Conservation (phyloP, 2,888 invertebrate genomes). For the Agrochola litura region DNA sequence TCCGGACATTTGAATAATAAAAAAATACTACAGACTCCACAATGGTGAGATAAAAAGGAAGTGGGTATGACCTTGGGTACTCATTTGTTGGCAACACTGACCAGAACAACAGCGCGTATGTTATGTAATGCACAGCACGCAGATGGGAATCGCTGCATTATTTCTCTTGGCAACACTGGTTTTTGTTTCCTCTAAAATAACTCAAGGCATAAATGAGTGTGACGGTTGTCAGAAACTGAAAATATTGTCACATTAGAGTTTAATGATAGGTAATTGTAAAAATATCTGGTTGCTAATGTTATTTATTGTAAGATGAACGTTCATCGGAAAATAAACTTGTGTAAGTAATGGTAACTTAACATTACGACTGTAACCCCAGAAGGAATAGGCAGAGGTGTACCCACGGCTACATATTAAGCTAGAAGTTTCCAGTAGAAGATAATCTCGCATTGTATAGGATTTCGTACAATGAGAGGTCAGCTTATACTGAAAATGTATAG, state of each 20-base stretch:
- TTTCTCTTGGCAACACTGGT: constrained; percentile 50
- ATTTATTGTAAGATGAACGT: too few species aligned
- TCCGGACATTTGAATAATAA: constrained; percentile 41
- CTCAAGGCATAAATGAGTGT: background rate
- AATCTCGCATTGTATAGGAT: too few species aligned
- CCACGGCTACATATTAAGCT: too few species aligned
- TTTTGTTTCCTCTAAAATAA: constrained; percentile 31
- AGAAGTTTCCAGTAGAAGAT: too few species aligned
- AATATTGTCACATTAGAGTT: background rate
- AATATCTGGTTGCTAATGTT: too few species aligned
- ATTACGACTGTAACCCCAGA: too few species aligned
- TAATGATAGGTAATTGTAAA: too few species aligned
- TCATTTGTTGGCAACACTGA: constrained; percentile 61
- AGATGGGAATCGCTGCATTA: constrained; percentile 31
- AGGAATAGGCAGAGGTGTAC: too few species aligned
- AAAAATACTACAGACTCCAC: constrained; percentile 42
- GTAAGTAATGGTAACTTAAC: too few species aligned
- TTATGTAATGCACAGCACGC: constrained; percentile 44
- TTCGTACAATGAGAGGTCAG: too few species aligned
- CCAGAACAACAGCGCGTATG: constrained; percentile 23
- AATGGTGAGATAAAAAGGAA: constrained; percentile 62
- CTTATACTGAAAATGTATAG: too few species aligned
- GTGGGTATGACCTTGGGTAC: constrained; percentile 51
- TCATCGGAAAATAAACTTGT: too few species aligned
- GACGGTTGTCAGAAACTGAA: constrained; percentile 1